A percentile compares a stretch with the other conserved stretches of the same genome.
These are phyloP conservation scores for Scatophagus argus DNA, from an alignment of 2,113 vertebrate genomes.

Conservation along the genomic window DNA sequence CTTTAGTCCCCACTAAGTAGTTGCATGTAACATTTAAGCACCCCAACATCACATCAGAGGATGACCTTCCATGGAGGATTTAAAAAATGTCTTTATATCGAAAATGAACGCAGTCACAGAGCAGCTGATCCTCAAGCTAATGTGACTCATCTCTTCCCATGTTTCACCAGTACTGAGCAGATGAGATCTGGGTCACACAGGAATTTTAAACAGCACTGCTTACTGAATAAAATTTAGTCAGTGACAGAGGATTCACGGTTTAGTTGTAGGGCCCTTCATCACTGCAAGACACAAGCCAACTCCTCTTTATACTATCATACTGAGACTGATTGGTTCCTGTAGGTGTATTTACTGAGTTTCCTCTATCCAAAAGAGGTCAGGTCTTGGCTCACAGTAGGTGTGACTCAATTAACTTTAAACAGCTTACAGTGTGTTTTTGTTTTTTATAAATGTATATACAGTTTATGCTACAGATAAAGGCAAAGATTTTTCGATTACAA, in stretches of 20 bases:
- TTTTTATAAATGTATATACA: not conserved
- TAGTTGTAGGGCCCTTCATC: not conserved
- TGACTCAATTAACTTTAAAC: not conserved
- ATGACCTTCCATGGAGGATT: not conserved
- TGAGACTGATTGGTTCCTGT: not conserved
- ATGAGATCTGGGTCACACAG: slow-evolving; percentile 44
- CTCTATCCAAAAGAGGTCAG: not conserved
- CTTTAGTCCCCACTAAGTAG: not conserved
- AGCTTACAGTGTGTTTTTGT: too few species aligned
- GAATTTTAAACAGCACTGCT: slow-evolving; percentile 13
- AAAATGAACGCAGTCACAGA: slow-evolving; percentile 16
- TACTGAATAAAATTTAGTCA: slow-evolving; percentile 22
- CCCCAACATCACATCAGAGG: not conserved
- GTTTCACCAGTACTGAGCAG: slow-evolving; percentile 19
- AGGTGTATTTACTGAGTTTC: not conserved
- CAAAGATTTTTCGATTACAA: not conserved
- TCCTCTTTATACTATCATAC: not conserved
- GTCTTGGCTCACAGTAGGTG: not conserved
- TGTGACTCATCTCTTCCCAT: slow-evolving; percentile 19
- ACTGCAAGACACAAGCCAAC: not conserved
- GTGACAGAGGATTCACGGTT: not conserved
- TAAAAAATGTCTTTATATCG: not conserved
- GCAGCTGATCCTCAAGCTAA: not conserved
- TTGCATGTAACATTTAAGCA: not conserved
- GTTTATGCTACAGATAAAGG: not conserved